A percentile compares a stretch with the other conserved stretches of the same genome.
Conservation (phyloP, 37 sponge, comb jelly and placozoan genomes). For the Eunapius fragilis region DNA sequence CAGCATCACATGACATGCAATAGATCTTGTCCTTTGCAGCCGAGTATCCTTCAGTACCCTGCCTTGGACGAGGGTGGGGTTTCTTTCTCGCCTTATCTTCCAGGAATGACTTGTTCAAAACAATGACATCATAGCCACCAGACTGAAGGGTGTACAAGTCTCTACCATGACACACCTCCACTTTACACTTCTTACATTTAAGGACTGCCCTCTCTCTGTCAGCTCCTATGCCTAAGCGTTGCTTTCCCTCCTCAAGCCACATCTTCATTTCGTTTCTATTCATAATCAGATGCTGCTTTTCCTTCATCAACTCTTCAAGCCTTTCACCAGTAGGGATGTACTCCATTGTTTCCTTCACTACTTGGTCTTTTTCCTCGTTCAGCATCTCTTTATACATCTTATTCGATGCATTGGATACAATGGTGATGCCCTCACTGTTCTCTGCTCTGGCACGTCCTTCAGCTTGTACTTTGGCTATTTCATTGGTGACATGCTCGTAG, state of each 20-base stretch:
- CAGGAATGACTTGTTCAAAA: not conserved
- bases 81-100: not conserved
- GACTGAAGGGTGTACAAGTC: conserved; percentile 16
- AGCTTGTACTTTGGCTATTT: conserved; percentile 68
- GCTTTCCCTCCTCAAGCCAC: not conserved
- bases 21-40: conserved; percentile 36
- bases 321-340: conserved; percentile 20
- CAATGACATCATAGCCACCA: not conserved
- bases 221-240: not conserved
- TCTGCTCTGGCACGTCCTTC: conserved; percentile 70
- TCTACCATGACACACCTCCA: conserved; percentile 49
- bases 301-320: too few species aligned
- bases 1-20: conserved; percentile 44
- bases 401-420: conserved; percentile 31
- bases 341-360: conserved; percentile 19
- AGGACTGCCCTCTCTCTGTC: conserved; percentile 1
- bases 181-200: conserved; percentile 52
- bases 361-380: conserved; percentile 4
- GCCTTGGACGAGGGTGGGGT: not conserved
- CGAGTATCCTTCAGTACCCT: not conserved
- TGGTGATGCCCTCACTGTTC: conserved; percentile 49
- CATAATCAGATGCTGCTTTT: not conserved
- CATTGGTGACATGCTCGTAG: conserved; percentile 68
- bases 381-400: conserved; percentile 14
- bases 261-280: not conserved